Base-by-base conservation (phyloP, 2,797 vertebrate species). In the Parauchenoglanis ngamensis region DNA sequence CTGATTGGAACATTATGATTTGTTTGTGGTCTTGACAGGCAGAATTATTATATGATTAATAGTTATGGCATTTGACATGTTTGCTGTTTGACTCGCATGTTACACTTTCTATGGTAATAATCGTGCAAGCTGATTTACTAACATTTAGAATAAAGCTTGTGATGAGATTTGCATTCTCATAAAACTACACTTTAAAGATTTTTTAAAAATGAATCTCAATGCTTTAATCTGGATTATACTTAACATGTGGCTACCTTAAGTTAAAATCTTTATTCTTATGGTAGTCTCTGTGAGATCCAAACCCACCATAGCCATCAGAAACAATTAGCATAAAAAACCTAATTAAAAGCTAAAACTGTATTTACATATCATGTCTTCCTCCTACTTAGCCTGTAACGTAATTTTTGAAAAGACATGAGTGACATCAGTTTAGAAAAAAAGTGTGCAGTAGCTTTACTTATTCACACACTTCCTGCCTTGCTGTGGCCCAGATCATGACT, bases 51-150 rank as follows among this genome's bases (percentile, higher is more conserved):
- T 28, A 82, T 65, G 59, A 49, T 46, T 82, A 65, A 65, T 49
- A 49, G 3, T 49, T n/a, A 28, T 49, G 44, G 7, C 13, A 81
- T 81, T 81, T 44, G 23, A 63, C 28, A 61, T 23, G 23, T 61
- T 80, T 63, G 23, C 57, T 80, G 78, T 61, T 80, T 80, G 78
- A 61, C 56, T 44, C 23, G 21, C 12, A 23, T 61, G 56, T 28
- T 61, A 61, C 56, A 79, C 31, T 79, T 79, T 80, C 61, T 25
- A 80, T 44, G 78, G 57, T 44, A 59, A 54, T 31, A 56, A 78
- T 21, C 4, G 75, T 54, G 15, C 75, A 15, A 49, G 72, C 44
- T 75, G 23, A 75, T 75, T 75, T 75, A 49, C 10, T 73, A 46
- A 4, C 3, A 11, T 25, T 46, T 40, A 40, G 68, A 44, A 68